Evolutionary conservation across 2,888 invertebrate genomes (phyloP).

Genomic region (Torymus tubicola): DNA sequence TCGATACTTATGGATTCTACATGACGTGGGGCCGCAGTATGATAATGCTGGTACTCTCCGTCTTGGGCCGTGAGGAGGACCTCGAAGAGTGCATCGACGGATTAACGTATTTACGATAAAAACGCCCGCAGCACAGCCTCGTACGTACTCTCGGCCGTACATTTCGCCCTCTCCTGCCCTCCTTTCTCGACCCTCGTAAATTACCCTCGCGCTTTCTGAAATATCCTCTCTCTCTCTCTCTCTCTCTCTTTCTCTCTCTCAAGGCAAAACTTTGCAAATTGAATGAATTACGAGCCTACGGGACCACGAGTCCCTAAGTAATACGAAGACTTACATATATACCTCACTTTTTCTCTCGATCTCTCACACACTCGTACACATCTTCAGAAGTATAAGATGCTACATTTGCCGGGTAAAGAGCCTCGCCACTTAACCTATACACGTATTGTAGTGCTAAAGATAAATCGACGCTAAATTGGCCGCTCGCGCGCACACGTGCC

Average conservation of each 20-base stretch:
- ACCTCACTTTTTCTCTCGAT: no score
- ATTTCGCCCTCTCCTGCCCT: no score
- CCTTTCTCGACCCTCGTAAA: no score
- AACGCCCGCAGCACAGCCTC: neutral
- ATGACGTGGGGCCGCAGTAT: constrained; percentile 59
- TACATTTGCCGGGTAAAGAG: constrained; percentile 1
- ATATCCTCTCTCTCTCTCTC: no score
- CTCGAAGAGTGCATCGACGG: constrained; percentile 76
- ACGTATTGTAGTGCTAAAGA: constrained; percentile 26
- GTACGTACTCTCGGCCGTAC: no score
- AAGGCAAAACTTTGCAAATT: constrained; percentile 14
- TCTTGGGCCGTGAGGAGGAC: constrained; percentile 77
- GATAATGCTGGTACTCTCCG: constrained; percentile 73
- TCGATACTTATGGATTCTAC: constrained; percentile 59
- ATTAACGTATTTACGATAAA: constrained; percentile 63
- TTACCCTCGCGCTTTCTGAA: no score
- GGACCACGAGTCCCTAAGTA: neutral
- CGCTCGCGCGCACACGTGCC: neutral
- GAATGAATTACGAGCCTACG: constrained; percentile 10
- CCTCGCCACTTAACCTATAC: neutral
- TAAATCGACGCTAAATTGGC: constrained; percentile 40
- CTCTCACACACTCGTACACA: neutral
- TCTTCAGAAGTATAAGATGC: constrained; percentile 19
- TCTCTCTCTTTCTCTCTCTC: no score
- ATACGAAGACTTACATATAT: constrained; percentile 14